Evolutionary conservation across 2,797 vertebrate species (phyloP).

Genomic region (Sebastes cheni): DNA sequence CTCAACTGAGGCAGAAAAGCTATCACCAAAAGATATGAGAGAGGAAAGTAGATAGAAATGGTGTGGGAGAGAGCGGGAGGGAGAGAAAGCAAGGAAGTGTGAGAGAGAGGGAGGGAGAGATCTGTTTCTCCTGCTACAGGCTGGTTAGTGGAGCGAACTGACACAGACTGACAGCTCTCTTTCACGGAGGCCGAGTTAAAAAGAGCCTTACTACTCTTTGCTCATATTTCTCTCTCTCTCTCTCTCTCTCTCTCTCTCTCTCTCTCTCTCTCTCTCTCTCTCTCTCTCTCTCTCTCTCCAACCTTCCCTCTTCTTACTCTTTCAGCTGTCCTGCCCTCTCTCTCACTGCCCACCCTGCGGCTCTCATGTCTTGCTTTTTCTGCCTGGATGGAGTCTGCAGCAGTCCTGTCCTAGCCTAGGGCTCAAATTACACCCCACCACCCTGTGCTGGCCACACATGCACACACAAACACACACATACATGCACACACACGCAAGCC

Average conservation of each 20-base stretch:
- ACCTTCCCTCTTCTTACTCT: conserved; percentile 36
- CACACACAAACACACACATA: conserved; percentile 23
- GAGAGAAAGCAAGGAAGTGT: conserved; percentile 52
- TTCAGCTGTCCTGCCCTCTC: conserved; percentile 30
- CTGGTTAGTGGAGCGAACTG: conserved; percentile 77
- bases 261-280: conserved; percentile 33
- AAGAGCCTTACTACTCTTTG: conserved; percentile 65
- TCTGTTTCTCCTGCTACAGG: conserved; percentile 74
- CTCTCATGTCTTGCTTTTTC: conserved; percentile 75
- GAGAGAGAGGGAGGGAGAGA: conserved; percentile 60
- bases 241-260: conserved; percentile 33
- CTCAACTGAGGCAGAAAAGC: conserved; percentile 74
- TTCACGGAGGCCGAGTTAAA: conserved; percentile 68
- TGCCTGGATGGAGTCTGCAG: conserved; percentile 69
- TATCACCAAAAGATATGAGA: conserved; percentile 68
- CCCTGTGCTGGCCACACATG: conserved; percentile 29
- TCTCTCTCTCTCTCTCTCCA: conserved; percentile 16
- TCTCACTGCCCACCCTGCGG: conserved; percentile 49
- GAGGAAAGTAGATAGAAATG: conserved; percentile 61
- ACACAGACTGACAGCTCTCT: conserved; percentile 81
- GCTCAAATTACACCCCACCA: conserved; percentile 68
- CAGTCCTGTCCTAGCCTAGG: conserved; percentile 63
- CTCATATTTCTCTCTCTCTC: conserved; percentile 49
- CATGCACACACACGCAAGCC: conserved; percentile 2
- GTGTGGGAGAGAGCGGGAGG: conserved; percentile 58